Evolutionary conservation across 2,797 vertebrate species (phyloP).

Genomic region (Acipenser transmontanus): DNA sequence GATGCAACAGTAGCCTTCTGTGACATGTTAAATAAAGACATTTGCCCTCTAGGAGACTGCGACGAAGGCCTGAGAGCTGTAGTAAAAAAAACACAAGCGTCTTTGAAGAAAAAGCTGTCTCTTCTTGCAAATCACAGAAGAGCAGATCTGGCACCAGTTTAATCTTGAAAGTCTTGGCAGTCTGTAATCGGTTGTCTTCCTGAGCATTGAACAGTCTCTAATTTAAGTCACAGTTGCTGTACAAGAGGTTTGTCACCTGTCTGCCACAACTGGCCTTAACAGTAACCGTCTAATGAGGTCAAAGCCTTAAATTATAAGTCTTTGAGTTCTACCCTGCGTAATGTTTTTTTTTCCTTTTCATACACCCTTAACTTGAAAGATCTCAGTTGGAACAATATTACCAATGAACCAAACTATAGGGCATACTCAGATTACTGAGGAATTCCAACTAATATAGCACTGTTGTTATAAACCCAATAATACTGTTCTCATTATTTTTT

Average conservation of each 20-base stretch:
- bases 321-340: slow-evolving; percentile 39
- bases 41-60: slow-evolving; percentile 49
- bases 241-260: slow-evolving; percentile 16
- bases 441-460: slow-evolving; percentile 8
- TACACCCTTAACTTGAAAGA: slow-evolving; percentile 29
- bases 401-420: slow-evolving; percentile 18
- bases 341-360: slow-evolving; percentile 35
- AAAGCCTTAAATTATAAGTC: slow-evolving; percentile 57
- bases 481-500: background rate
- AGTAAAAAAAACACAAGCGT: slow-evolving; percentile 39
- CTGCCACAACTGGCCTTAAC: slow-evolving; percentile 31
- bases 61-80: slow-evolving; percentile 42
- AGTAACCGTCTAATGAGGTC: slow-evolving; percentile 50
- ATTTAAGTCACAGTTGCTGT: slow-evolving; percentile 26
- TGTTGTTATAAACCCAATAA: slow-evolving; percentile 11
- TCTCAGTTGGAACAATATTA: slow-evolving; percentile 19
- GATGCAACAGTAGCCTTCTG: slow-evolving; percentile 61
- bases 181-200: slow-evolving; percentile 55
- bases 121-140: slow-evolving; percentile 43
- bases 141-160: slow-evolving; percentile 53
- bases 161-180: slow-evolving; percentile 50
- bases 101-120: slow-evolving; percentile 30
- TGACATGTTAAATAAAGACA: slow-evolving; percentile 49
- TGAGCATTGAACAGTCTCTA: slow-evolving; percentile 34
- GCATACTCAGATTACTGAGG: slow-evolving; percentile 23